Conservation (phyloP, 2,113 vertebrate genomes). For the Pyrgilauda ruficollis region DNA sequence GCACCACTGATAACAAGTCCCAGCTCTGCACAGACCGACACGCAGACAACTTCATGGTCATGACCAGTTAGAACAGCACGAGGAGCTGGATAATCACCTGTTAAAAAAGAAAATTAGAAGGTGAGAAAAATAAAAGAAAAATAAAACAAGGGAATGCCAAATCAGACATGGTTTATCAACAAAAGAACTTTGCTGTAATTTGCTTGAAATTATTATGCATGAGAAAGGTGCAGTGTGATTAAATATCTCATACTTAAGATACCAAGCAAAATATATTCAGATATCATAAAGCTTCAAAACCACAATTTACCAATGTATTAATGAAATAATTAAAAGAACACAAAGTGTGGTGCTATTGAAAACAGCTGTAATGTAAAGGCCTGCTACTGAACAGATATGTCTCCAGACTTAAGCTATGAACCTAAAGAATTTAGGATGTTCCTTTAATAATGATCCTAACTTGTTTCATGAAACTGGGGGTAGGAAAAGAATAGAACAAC, state of each 20-base stretch:
- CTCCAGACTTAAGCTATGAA: not conserved
- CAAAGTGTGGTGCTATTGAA: not conserved
- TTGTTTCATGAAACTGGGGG: not conserved
- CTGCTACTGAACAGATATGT: not conserved
- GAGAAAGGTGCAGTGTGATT: not conserved
- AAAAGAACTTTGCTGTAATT: not conserved
- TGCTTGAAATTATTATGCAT: not conserved
- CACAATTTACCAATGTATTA: not conserved
- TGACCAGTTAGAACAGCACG: constrained; percentile 95
- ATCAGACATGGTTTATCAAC: not conserved
- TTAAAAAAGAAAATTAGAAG: not conserved
- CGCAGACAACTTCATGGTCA: constrained; percentile 95
- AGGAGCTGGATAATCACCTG: constrained; percentile 96
- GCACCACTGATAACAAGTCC: constrained; percentile 98
- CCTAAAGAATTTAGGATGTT: not conserved
- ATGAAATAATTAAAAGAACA: not conserved
- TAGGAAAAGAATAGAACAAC: not conserved
- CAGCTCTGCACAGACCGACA: constrained; percentile 95
- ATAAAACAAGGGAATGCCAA: not conserved
- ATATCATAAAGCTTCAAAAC: not conserved
- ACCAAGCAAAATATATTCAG: not conserved
- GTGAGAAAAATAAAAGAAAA: not conserved
- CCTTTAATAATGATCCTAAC: not conserved
- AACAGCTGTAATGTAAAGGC: not conserved
- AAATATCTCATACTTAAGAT: not conserved